Percentiles rank a stretch among this genome's conserved stretches.
phyloP scores from a whole-genome alignment of 2,113 vertebrate species.

The Mirounga angustirostris region DNA sequence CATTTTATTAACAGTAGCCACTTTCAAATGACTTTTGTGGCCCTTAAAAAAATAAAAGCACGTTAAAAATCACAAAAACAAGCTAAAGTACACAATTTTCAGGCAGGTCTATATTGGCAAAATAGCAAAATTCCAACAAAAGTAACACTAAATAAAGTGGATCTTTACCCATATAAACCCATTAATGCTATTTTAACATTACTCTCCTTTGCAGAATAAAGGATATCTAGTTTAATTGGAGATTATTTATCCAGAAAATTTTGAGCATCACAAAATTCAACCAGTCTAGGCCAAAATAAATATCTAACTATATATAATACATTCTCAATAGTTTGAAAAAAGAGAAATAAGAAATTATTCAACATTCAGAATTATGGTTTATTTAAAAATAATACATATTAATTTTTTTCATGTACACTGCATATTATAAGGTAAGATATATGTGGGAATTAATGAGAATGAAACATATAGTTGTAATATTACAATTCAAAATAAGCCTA shows the following conservation, averaged over 20 bases:
- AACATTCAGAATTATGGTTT: slow-evolving; percentile 59
- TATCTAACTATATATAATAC: background rate
- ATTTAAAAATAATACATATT: slow-evolving; percentile 59
- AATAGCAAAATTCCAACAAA: slow-evolving; percentile 34
- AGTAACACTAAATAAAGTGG: slow-evolving; percentile 55
- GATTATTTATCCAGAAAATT: slow-evolving; percentile 43
- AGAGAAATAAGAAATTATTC: slow-evolving; percentile 66
- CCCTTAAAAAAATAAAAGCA: slow-evolving; percentile 36
- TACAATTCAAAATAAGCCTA: slow-evolving; percentile 60
- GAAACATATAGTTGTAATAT: slow-evolving; percentile 44
- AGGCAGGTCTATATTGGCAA: background rate
- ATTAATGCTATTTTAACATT: slow-evolving; percentile 45
- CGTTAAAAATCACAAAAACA: slow-evolving; percentile 51
- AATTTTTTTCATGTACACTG: slow-evolving; percentile 22
- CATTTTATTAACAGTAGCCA: slow-evolving; percentile 45
- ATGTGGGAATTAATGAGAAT: slow-evolving; percentile 43
- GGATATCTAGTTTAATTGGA: slow-evolving; percentile 25
- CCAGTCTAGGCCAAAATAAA: slow-evolving; percentile 32
- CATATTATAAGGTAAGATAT: slow-evolving; percentile 25
- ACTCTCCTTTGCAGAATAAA: slow-evolving; percentile 50
- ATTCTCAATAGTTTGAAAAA: slow-evolving; percentile 62
- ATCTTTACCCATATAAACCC: background rate
- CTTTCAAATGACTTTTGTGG: slow-evolving; percentile 33
- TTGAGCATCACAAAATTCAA: slow-evolving; percentile 46
- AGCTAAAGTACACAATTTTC: slow-evolving; percentile 45